These are phyloP conservation scores for Nasonia vitripennis DNA, from an alignment of 1,140 invertebrate genomes.

Conservation along the genomic window DNA sequence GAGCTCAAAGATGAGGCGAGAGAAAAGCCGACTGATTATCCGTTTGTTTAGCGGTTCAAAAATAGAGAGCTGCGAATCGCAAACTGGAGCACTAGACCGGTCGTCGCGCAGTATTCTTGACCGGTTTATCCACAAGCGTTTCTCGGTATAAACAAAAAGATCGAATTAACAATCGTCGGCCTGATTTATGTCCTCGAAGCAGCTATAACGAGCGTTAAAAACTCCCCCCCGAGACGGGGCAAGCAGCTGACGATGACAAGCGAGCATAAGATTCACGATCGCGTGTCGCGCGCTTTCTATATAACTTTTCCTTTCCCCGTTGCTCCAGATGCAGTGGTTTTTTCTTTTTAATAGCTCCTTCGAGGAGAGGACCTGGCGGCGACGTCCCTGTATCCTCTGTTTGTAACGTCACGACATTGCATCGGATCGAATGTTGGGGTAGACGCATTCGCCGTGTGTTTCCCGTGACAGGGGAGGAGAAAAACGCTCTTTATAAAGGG, in stretches of 20 bases:
- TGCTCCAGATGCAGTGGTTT: background rate
- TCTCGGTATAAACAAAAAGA: too few species aligned
- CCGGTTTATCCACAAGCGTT: too few species aligned
- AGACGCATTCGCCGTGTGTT: background rate
- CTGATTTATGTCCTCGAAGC: too few species aligned
- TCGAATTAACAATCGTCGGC: too few species aligned
- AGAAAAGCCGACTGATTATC: background rate
- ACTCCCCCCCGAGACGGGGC: background rate
- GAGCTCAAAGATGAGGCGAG: background rate
- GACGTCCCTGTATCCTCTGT: background rate
- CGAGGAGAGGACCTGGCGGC: background rate
- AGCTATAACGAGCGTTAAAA: background rate
- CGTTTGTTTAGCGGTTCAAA: background rate
- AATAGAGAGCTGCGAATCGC: background rate
- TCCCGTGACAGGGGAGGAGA: too few species aligned
- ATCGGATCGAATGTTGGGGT: too few species aligned
- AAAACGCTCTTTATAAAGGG: background rate
- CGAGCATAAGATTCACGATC: slow-evolving; percentile 40
- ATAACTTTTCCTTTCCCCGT: background rate
- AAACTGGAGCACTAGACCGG: background rate
- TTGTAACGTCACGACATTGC: background rate
- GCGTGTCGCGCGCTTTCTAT: slow-evolving; percentile 20
- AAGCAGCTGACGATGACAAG: slow-evolving; percentile 23
- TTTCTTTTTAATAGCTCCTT: background rate
- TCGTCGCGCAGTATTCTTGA: background rate